Base-by-base conservation (phyloP, 2,797 vertebrate species). In the Onychomys leucogaster region DNA sequence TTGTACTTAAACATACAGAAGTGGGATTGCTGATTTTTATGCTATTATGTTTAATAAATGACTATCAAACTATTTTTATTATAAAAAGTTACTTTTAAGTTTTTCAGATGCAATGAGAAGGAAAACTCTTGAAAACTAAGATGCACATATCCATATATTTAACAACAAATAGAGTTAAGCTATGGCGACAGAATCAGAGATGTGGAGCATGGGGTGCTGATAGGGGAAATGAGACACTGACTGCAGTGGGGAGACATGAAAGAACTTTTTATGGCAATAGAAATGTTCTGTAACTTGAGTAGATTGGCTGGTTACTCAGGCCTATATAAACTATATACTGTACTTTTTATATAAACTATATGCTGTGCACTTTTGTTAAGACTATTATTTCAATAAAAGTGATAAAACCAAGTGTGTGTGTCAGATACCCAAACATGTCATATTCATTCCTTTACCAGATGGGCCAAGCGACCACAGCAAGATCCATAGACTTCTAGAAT, bases 31-130 rank as follows among this genome's bases (percentile, higher is more conserved):
- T 90, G 27, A 73, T 41, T 78, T 71, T 75, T 65, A 96, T 55
- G 71, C 34, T 59, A 91, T 37, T 89, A 71, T 87, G 67, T n/a
- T 92, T 77, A 61, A 91, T 41, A 52, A 75, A 1, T 77, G 73
- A 71, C 27, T 78, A 57, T 37, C 23, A 76, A 92, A 90, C 34
- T 65, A 8, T 75, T 89, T 76, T 89, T 77, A 10, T 77, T 55
- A 23, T 84, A 27, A 57, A 95, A 89, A 61, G 84, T 85, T 83
- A 92, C 63, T 78, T 69, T 92, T 89, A 89, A 82, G 84, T 81
- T 73, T 65, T 95, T 94, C 67, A 90, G 49, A 81, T 69, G 19
- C 59, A 86, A 82, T 65, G 27, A 91, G 55, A 91, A 93, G 63
- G 25, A 32, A 75, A 91, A 57, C 32, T 59, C 34, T 89, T 80